phyloP scores from a whole-genome alignment of 2,888 invertebrate genomes.

The Lasioglossum zephyrum region DNA sequence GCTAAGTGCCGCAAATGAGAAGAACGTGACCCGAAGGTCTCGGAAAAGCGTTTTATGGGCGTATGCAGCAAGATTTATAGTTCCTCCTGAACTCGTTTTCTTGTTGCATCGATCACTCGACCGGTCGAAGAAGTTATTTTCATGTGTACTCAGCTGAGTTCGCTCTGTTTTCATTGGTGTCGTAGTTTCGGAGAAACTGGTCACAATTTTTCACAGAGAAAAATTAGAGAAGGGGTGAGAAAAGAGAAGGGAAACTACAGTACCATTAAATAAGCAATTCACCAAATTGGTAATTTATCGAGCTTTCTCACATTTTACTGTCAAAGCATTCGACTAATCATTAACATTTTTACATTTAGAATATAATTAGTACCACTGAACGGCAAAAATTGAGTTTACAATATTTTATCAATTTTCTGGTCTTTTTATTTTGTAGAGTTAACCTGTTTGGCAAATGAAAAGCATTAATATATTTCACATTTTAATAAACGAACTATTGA shows the following conservation, averaged over 20 bases:
- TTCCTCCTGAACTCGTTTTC: constrained; percentile 31
- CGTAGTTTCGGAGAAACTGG: neutral
- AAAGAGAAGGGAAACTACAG: neutral
- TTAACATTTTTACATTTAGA: neutral
- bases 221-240: neutral
- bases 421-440: no score
- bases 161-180: neutral
- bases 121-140: neutral
- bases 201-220: neutral
- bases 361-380: no score
- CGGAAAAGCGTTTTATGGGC: constrained; percentile 48
- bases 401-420: no score
- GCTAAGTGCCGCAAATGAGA: constrained; percentile 30
- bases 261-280: neutral
- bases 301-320: neutral
- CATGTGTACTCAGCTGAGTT: neutral
- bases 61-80: constrained; percentile 48
- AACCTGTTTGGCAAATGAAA: no score
- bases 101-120: constrained; percentile 14
- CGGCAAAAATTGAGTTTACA: no score
- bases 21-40: constrained; percentile 18
- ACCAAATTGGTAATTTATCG: neutral
- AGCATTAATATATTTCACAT: no score
- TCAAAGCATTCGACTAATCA: neutral
- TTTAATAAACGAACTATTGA: no score